Evolutionary conservation across 2,113 vertebrate species (phyloP).

Genomic region (Vombatus ursinus): DNA sequence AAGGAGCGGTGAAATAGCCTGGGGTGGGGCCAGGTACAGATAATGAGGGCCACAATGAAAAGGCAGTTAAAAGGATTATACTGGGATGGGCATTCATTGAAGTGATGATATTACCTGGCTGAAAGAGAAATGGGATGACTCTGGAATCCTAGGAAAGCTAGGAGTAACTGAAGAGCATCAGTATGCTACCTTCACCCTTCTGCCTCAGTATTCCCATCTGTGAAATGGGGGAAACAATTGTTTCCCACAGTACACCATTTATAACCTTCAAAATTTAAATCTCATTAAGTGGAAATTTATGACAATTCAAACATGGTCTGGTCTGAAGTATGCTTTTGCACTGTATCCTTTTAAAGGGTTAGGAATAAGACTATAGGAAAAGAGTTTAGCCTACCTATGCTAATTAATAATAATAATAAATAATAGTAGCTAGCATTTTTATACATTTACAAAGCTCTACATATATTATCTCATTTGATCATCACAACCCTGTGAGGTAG

Average conservation of each 20-base stretch:
- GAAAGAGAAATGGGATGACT: not conserved
- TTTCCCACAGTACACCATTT: not conserved
- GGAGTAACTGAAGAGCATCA: rapidly evolving
- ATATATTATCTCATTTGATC: not conserved
- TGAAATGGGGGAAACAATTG: not conserved
- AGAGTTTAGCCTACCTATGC: not conserved
- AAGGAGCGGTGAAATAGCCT: too few relatives aligned
- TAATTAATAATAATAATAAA: not conserved
- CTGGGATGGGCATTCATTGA: not conserved
- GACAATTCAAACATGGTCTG: not conserved
- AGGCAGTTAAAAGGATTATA: too few relatives aligned
- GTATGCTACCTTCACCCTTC: rapidly evolving
- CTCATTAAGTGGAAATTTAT: not conserved
- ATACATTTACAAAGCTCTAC: not conserved
- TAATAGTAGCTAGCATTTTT: too few relatives aligned
- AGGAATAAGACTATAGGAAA: not conserved
- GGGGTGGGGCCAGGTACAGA: too few relatives aligned
- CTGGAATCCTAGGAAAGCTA: not conserved
- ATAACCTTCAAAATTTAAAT: not conserved
- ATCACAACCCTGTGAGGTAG: not conserved
- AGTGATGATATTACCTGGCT: not conserved
- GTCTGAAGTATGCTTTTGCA: not conserved
- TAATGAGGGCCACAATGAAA: too few relatives aligned
- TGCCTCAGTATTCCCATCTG: not conserved
- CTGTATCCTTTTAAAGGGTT: not conserved